Conservation (phyloP, 2,797 vertebrate species). For the Anguilla megastoma region DNA sequence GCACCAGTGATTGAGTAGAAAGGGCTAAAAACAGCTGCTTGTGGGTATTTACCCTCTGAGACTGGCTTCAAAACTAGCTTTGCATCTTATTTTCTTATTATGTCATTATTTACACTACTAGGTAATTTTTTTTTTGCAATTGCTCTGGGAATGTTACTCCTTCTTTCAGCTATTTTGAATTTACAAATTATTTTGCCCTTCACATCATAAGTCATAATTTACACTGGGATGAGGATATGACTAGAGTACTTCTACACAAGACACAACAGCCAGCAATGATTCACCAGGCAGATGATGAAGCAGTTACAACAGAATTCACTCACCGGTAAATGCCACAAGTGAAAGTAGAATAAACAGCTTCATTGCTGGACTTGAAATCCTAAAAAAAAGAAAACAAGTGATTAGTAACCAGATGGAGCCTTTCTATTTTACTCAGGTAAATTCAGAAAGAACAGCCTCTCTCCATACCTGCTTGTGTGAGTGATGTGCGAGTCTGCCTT, state of each 20-base stretch:
- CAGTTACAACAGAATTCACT: conserved; percentile 31
- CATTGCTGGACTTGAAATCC: conserved; percentile 55
- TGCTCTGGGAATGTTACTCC: neutral
- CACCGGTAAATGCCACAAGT: conserved; percentile 65
- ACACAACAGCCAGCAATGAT: neutral
- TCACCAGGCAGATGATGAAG: neutral
- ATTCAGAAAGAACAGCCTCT: neutral
- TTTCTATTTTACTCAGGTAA: neutral
- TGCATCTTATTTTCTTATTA: neutral
- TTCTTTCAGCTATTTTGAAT: neutral
- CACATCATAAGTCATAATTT: neutral
- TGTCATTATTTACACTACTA: neutral
- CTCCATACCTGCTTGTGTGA: conserved; percentile 44
- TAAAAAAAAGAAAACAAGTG: conserved; percentile 22
- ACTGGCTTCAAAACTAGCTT: neutral
- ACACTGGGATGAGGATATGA: neutral
- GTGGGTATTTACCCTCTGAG: neutral
- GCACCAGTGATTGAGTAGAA: neutral
- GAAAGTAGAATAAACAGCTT: conserved; percentile 65
- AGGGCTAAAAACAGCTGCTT: neutral
- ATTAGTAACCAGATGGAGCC: neutral
- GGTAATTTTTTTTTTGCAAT: neutral
- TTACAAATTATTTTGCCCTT: neutral
- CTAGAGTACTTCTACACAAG: neutral
- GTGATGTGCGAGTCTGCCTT: conserved; percentile 27